phyloP scores from a whole-genome alignment of 2,113 vertebrate genomes.

The Mormyrus lacerda region DNA sequence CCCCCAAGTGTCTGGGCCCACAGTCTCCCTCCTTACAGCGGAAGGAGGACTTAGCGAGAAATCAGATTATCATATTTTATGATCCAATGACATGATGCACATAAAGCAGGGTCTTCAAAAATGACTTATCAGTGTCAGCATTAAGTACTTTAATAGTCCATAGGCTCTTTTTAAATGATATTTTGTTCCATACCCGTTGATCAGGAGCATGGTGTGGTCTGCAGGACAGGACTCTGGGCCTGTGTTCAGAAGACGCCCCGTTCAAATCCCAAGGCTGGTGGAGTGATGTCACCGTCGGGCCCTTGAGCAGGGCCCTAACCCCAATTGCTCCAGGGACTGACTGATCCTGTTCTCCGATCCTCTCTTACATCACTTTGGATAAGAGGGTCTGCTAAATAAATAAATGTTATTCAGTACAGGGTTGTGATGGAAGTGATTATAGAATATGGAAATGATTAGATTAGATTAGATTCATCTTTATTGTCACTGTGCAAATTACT shows the following conservation, averaged over 20 bases:
- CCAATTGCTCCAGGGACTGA: neutral
- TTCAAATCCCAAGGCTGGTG: neutral
- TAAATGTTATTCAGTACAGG: neutral
- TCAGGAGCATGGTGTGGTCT: neutral
- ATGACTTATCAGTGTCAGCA: neutral
- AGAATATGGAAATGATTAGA: neutral
- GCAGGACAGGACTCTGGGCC: neutral
- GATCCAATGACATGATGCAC: neutral
- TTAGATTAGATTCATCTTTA: neutral
- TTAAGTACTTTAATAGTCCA: neutral
- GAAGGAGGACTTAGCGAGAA: neutral
- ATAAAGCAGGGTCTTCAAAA: neutral
- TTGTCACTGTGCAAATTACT: neutral
- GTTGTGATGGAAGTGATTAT: neutral
- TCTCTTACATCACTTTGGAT: neutral
- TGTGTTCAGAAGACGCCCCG: neutral
- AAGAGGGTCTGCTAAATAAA: neutral
- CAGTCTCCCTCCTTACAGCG: neutral
- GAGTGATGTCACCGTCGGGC: neutral
- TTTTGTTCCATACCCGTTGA: neutral
- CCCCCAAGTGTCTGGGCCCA: neutral
- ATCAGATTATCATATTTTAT: neutral
- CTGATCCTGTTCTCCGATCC: neutral
- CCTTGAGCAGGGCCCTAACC: neutral
- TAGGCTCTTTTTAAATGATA: neutral